A percentile compares a stretch with the other conserved stretches of the same genome.
Evolutionary conservation across 2,113 vertebrate genomes (phyloP).

Genomic region (Rousettus leschenaultii): DNA sequence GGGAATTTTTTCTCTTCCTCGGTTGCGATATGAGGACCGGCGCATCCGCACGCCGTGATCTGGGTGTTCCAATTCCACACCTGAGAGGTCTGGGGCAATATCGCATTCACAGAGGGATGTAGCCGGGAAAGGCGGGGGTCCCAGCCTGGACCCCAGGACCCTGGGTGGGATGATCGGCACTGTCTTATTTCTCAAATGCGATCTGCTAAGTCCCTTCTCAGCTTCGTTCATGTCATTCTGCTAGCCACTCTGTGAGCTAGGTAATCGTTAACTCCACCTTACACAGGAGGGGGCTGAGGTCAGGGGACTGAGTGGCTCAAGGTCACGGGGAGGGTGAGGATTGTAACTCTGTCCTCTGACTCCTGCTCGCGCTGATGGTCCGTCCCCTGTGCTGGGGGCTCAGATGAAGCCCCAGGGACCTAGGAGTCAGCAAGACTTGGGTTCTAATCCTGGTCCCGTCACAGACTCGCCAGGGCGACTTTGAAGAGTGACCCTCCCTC

Average conservation of each 20-base stretch:
- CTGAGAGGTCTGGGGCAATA: background rate
- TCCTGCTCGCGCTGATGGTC: no score
- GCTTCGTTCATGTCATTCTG: background rate
- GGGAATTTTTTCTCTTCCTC: background rate
- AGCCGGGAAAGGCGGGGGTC: background rate
- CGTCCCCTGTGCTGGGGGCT: background rate
- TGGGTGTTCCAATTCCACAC: background rate
- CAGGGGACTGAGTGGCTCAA: background rate
- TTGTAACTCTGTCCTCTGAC: background rate
- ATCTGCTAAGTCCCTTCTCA: background rate
- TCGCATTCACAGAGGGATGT: background rate
- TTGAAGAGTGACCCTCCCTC: background rate
- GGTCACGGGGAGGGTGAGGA: background rate
- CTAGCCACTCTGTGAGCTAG: background rate
- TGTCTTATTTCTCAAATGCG: background rate
- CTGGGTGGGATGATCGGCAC: background rate
- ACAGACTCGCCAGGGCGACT: background rate
- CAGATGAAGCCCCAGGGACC: background rate
- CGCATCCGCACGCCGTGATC: background rate
- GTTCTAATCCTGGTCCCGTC: background rate
- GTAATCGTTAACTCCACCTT: background rate
- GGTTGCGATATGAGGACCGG: background rate
- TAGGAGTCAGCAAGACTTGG: background rate
- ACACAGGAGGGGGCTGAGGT: background rate
- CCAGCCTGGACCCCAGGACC: background rate